Base-by-base conservation (phyloP, 2,888 invertebrate genomes). In the Caenorhabditis drosophilae region DNA sequence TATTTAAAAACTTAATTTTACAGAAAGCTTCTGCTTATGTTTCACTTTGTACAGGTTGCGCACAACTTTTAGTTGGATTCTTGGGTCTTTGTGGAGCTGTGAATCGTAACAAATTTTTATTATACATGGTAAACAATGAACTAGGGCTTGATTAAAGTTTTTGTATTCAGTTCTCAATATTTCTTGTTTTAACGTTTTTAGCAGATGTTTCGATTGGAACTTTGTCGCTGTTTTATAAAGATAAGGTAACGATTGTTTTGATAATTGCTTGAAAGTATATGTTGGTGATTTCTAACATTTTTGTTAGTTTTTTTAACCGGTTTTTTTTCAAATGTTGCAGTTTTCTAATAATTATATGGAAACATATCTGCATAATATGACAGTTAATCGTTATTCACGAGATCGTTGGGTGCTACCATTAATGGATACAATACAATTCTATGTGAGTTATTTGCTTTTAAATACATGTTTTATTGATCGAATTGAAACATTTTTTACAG, bases 361-460 rank as follows among this genome's bases (percentile, higher is more conserved):
- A 22, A 53, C 67, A 12, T 81, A 82, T 57, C 48, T 82, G 55
- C 50, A 67, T 18, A 80, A 82, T 34, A 54, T 84, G 49, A 74
- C 79, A 1, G 57, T 71, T 47, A 75, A 77, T 49, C 73, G 78
- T 18, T 83, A 83, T 64, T 73, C 61, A 15, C 69, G 83, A 27
- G 82, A 83, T 63, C 69, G 79, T 44, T 83, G 83, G 83, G 79
- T 79, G n/a, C 55, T 63, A 25, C 80, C 80, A 6, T 62, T 83
- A n/a, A 58, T 83, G 68, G 83, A 83, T 57, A 76, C 77, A 16
- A 72, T 84, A 11, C 83, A 83, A 51, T 84, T 79, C 52, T 83
- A 83, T 68, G 83, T 83, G 67, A 73, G 78, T 70, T 18, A 18
- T 50, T 27, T 38, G 31, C 31, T 38, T 52, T 25, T 9, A 4